Base-by-base conservation (phyloP, 2,888 invertebrate genomes). In the Bellardia pandia region DNA sequence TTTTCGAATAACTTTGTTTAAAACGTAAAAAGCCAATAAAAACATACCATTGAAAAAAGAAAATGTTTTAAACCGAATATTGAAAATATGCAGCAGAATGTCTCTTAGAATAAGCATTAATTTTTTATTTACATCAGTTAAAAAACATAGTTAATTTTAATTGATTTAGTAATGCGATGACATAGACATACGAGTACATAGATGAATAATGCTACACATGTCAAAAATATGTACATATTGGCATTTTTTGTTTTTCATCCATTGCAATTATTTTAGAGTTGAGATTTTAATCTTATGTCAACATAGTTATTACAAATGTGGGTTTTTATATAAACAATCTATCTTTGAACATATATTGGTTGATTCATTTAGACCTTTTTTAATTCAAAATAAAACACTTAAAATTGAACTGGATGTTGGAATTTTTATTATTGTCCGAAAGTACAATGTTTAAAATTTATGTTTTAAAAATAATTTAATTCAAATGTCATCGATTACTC, bases 91-190 rank as follows among this genome's bases (percentile, higher is more conserved):
- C 23, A 13, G 14, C 3, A 13, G 14, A 45, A 58, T 48, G 51
- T 48, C 37, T n/a, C 42, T 51, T 3, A 30, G 56, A 40, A 71
- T 68, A 23, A 66, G 42, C 75, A 58, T 66, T 40, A 40, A 53
- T 64, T 71, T 69, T 60, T 82, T 51, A 16, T 75, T 82, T 75
- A 42, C 48, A 68, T 62, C 42, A 51, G 23, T 48, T 76, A 45
- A 64, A 68, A 68, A 69, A 58, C 56, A 23, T 1, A 23, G 23
- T 23, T 37, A 37, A 33, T 16, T 48, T 68, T 30, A 68, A 80
- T 80, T 68, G 80, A 80, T 66, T 62, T 56, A 72, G 58, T 60
- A 72, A 72, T 56, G 30, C 16, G 72, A 80, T 45, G 72, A 74
- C 45, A 45, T 45, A 74, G 6, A 37, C 6, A 37, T 23, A 23